Evolutionary conservation across 2,113 vertebrate species (phyloP), one percentile per base, ranked within the genome.

Genomic region (Numida meleagris): DNA sequence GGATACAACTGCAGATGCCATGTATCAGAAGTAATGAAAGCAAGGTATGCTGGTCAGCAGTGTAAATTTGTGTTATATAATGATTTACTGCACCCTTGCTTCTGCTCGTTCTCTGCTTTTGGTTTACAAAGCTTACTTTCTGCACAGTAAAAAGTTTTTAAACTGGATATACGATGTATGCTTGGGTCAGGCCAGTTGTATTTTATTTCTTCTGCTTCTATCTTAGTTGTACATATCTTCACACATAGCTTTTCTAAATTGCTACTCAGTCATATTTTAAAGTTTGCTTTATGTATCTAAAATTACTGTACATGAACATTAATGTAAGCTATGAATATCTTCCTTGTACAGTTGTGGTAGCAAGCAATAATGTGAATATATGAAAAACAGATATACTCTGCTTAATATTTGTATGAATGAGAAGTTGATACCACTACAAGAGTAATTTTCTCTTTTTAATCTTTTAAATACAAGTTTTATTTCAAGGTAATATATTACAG

Each of bases 291-390:
- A 88, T 94, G 43, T 95, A n/a, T 82, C 48, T 96, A 84, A 90
- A 95, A 80, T 96, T 92, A 96, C 79, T 83, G 55, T 92, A 96
- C 92, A 88, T 82, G 93, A 92, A 80, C 95, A 96, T 94, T 93
- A 87, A 70, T 94, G 76, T 97, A 95, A 94, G 82, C 95, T 95
- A 96, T 94, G 93, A 97, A 96, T 88, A 94, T 92, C 90, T 96
- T 97, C 94, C 68, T 93, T 96, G 93, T 97, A 95, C 84, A 95
- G 78, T 95, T 98, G 96, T 97, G 96, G 88, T 97, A 97, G 97
- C 89, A 94, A 98, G 98, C 98, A 98, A 98, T 98, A 98, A 98
- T 98, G 97, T 98, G 97, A 98, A 98, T 97, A 98, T 96, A 96
- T 95, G 88, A 96, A 96, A 97, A 93, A 51, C 86, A 95, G 93